A percentile compares a stretch with the other conserved stretches of the same genome.
Conservation (phyloP, 2,888 invertebrate genomes). For the Drosophila macrospina region DNA sequence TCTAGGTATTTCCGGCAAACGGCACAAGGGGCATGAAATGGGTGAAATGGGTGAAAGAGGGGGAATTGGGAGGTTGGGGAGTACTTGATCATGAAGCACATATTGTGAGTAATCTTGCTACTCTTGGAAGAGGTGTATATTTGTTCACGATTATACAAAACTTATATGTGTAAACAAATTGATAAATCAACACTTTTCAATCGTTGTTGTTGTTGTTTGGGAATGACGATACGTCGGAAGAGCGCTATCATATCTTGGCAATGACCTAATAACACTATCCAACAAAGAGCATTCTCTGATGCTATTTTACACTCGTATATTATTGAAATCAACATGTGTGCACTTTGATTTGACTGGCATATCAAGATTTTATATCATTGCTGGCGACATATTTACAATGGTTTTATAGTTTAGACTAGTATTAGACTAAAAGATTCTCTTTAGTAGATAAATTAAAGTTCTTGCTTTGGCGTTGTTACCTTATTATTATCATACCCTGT, state of each 20-base stretch:
- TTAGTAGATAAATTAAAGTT: too few species aligned
- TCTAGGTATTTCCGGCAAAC: too few species aligned
- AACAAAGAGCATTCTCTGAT: slow-evolving; percentile 16
- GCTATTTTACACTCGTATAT: not conserved
- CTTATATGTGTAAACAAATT: slow-evolving; percentile 30
- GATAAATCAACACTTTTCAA: slow-evolving; percentile 16
- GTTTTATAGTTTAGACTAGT: not conserved
- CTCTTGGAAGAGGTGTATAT: not conserved
- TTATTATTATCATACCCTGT: too few species aligned
- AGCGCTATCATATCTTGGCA: slow-evolving; percentile 36
- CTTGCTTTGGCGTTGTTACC: too few species aligned
- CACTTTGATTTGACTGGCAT: not conserved
- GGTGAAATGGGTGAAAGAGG: too few species aligned
- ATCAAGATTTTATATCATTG: not conserved
- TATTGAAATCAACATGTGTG: not conserved
- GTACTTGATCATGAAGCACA: too few species aligned
- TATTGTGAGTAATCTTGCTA: not conserved
- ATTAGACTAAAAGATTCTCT: not conserved
- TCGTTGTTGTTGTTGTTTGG: not conserved
- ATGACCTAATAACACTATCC: slow-evolving; percentile 37
- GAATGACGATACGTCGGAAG: slow-evolving; percentile 25
- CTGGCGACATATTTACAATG: not conserved
- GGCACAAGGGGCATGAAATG: too few species aligned
- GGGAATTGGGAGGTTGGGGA: too few species aligned
- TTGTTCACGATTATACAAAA: slow-evolving; percentile 30